These are phyloP conservation scores for Pipistrellus pipistrellus DNA, from an alignment of 2,797 vertebrate species.

Conservation along the genomic window DNA sequence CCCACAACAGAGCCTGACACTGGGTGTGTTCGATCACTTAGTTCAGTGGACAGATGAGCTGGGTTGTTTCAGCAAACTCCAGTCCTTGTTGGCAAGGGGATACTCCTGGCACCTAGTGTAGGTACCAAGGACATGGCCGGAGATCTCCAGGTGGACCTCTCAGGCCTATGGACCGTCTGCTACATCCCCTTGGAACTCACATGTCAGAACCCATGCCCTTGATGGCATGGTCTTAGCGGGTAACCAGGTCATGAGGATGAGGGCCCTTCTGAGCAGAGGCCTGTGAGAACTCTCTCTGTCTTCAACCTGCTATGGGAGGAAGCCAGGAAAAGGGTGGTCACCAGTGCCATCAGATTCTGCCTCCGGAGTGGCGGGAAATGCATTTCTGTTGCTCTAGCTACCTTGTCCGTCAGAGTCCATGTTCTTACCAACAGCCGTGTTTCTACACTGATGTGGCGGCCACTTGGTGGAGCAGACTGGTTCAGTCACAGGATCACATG, in stretches of 20 bases:
- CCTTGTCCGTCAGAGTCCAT: too few relatives aligned
- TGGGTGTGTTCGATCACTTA: neutral
- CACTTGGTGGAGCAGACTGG: neutral
- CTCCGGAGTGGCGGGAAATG: neutral
- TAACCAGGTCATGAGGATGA: neutral
- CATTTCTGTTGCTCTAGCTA: neutral
- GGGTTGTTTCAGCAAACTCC: too few relatives aligned
- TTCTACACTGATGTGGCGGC: too few relatives aligned
- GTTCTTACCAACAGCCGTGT: neutral
- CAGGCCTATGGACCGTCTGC: accelerated
- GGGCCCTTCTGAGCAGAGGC: neutral
- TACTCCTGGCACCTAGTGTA: accelerated
- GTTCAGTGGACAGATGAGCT: neutral
- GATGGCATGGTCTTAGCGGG: neutral
- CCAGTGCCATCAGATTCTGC: neutral
- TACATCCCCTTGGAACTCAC: neutral
- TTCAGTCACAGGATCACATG: accelerated
- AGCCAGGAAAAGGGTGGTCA: neutral
- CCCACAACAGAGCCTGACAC: neutral
- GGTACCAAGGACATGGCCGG: neutral
- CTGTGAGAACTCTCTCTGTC: too few relatives aligned
- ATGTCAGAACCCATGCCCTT: neutral
- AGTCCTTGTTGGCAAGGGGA: neutral
- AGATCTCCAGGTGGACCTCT: neutral
- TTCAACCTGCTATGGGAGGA: neutral